These are phyloP conservation scores for Macrostomum cliftonense DNA, from an alignment of 2,888 invertebrate species.

Conservation along the genomic window DNA sequence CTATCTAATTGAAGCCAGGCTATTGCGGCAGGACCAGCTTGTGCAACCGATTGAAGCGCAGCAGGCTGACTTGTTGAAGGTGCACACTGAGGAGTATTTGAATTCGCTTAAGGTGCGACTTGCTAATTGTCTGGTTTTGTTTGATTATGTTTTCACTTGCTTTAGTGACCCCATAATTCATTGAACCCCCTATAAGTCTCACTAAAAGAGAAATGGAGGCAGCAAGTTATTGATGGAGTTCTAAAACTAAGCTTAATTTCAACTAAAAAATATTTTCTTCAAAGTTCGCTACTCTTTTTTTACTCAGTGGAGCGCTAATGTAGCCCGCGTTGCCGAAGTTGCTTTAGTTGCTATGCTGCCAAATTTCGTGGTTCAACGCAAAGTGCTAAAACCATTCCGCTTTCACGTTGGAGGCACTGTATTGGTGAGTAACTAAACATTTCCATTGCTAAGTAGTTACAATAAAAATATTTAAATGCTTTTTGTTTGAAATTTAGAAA, in stretches of 20 bases:
- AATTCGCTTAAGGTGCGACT: conserved; percentile 47
- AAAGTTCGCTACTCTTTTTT: conserved; percentile 6
- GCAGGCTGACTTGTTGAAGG: conserved; percentile 52
- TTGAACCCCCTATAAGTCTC: too few species aligned
- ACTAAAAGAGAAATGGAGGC: too few species aligned
- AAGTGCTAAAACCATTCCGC: conserved; percentile 55
- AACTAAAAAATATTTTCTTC: neutral
- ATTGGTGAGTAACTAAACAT: conserved; percentile 35
- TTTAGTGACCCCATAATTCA: too few species aligned
- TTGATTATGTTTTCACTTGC: neutral
- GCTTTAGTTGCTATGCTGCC: conserved; percentile 55
- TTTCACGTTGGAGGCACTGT: conserved; percentile 57
- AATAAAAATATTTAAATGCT: too few species aligned
- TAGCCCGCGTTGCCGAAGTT: conserved; percentile 61
- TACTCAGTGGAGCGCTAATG: conserved; percentile 56
- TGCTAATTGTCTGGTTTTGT: too few species aligned
- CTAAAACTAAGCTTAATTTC: too few species aligned
- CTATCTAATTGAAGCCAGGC: conserved; percentile 42
- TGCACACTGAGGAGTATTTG: conserved; percentile 57
- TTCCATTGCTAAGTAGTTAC: neutral
- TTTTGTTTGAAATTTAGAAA: too few species aligned
- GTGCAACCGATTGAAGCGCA: conserved; percentile 54
- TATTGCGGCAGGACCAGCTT: conserved; percentile 47
- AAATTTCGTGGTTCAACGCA: conserved; percentile 54
- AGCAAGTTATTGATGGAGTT: too few species aligned